These are phyloP conservation scores for rat (Rattus norvegicus) DNA, from an alignment of 2,113 vertebrate genomes.

Conservation along the genomic window GRCr8 NC_086039.1:157638501-157639000, in stretches of 20 bases:
- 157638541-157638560: conserved; percentile 61
- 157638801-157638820: background rate
- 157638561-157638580: conserved; percentile 61
- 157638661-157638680: conserved; percentile 20
- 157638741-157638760: conserved; percentile 13
- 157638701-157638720: background rate
- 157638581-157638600: conserved; percentile 40
- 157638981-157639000: too few species aligned
- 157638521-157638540: conserved; percentile 53
- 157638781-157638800: background rate
- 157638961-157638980: too few species aligned
- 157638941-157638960: too few species aligned
- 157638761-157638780: background rate
- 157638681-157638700: background rate
- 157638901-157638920: too few species aligned
- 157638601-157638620: conserved; percentile 27
- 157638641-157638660: conserved; percentile 60
- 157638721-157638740: conserved; percentile 27
- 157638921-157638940: too few species aligned
- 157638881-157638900: background rate
- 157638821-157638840: background rate
- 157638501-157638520: conserved; percentile 20
- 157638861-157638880: background rate
- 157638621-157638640: conserved; percentile 47
- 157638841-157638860: background rate